Base-by-base conservation (phyloP, 1,140 invertebrate genomes). In the Solenopsis invicta region DNA sequence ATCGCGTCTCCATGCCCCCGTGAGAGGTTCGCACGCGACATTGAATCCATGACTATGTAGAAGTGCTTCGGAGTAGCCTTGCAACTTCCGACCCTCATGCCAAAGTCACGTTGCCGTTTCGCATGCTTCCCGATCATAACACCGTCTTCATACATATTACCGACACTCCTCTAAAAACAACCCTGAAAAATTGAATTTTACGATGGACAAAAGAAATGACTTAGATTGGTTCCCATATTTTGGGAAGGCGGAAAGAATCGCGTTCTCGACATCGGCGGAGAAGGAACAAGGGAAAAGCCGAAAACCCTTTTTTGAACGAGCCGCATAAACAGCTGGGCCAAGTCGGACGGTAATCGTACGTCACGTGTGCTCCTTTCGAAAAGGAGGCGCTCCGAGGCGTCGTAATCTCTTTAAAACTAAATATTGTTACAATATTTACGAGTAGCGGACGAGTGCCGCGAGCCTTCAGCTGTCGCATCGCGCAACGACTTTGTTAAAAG, bases 341-440 rank as follows among this genome's bases (percentile, higher is more conserved):
- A 41, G 50, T 41, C 50, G 9, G 13, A 41, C 41, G 29, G 41
- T 54, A 24, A 81, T 81, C 50, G 48, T 69, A 69, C 16, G 21
- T 69, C 48, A 29, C 37, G 48, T 24, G 16, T 64, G 21, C 50
- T 54, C 16, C 45, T 74, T 52, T 13, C 62, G 18, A 69, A 67
- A 84, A 5, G 5, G 5, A 41, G 54, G 66, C 71, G 84, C 54
- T 85, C 77, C 52, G 24, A 64, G 54, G 12, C 71, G 48, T 62
- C 81, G 50, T 74, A 21, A 75, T 67, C 18, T 64, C 62, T 75
- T 61, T 16, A n/a, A 86, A 84, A 18, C 80, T 86, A 90, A 91
- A 90, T 87, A 87, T 91, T 91, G 77, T 90, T 87, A 66, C 48
- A 87, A 54, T 41, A 77, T 67, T 59, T 82, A 86, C 37, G 80